Evolutionary conservation across 2,113 vertebrate species (phyloP), one percentile per base, ranked within the genome.

Genomic region (Rhizomys pruinosus): DNA sequence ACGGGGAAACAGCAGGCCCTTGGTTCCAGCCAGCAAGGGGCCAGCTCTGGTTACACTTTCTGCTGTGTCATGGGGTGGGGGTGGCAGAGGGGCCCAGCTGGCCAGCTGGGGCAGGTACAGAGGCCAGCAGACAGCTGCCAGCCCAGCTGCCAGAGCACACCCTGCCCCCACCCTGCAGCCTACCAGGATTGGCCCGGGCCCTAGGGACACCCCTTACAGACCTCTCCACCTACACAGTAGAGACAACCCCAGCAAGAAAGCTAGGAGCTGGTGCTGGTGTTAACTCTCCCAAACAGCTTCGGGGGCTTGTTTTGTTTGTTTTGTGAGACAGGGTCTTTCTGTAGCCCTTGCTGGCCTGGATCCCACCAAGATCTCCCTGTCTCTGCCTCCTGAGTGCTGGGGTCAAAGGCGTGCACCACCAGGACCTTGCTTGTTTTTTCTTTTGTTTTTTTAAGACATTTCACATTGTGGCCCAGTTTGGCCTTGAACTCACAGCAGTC

Each of bases 61-160:
- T 96, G 96, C 94, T 93, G 93, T 90, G 96, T 96, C 96, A 96
- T 92, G 87, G 94, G 87, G 84, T 84, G 79, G 63, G 81, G 88
- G 88, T 96, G 95, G 84, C 93, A 92, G 84, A 20, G 7, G 61
- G 93, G 52, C 86, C 81, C 78, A 27, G 91, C 95, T 57, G 79
- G 74, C 68, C 90, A 94, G 84, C 88, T 80, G 82, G 69, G 86
- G 84, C 34, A 13, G 89, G 79, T 74, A 25, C 73, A 57, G 76
- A 91, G 71, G 47, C 90, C 37, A 20, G 63, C 19, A 5, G 69
- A 93, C 92, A 94, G 89, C 93, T 96, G 93, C 63, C 0, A 15
- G 59, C 59, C 85, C 64, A 27, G 87, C 90, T 91, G 82, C 74
- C 59, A 64, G 71, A 68, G 52, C 68, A 12, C 80, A 29, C 22